Percentiles rank a stretch among this genome's conserved stretches.
Evolutionary conservation across 1,140 invertebrate genomes (phyloP).

Genomic region (Drosophila chauvacae): DNA sequence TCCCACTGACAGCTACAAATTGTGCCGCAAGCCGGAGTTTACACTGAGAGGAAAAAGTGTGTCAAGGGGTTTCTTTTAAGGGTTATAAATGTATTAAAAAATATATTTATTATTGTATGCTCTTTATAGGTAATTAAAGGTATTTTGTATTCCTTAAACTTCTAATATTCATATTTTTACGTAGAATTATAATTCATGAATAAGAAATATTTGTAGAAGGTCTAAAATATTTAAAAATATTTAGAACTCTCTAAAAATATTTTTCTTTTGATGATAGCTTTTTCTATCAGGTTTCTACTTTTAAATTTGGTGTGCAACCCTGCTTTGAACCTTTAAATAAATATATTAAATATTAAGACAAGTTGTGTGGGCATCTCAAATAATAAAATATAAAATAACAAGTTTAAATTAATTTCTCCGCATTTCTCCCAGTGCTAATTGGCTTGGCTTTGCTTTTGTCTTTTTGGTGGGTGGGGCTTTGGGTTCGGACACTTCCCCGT

Average conservation of each 20-base stretch:
- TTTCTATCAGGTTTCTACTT: no score
- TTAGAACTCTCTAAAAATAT: not conserved
- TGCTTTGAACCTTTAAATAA: no score
- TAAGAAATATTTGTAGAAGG: no score
- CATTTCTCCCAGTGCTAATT: constrained; percentile 16
- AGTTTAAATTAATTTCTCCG: not conserved
- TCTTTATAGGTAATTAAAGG: not conserved
- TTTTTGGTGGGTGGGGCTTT: constrained; percentile 8
- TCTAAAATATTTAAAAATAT: no score
- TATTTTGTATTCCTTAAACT: not conserved
- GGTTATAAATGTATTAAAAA: not conserved
- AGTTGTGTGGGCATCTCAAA: not conserved
- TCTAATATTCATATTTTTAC: not conserved
- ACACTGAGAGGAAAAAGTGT: not conserved
- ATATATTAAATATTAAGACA: not conserved
- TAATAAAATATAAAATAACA: no score
- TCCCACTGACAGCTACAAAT: constrained; percentile 80
- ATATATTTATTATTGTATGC: not conserved
- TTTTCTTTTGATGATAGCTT: not conserved
- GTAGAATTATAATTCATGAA: not conserved
- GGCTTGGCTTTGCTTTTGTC: constrained; percentile 10
- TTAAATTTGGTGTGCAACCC: no score
- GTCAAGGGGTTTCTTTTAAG: not conserved
- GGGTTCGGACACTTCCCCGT: constrained; percentile 33
- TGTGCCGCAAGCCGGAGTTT: constrained; percentile 66